These are phyloP conservation scores for Acanthacorydalis orientalis DNA, from an alignment of 2,888 invertebrate genomes.

Conservation along the genomic window DNA sequence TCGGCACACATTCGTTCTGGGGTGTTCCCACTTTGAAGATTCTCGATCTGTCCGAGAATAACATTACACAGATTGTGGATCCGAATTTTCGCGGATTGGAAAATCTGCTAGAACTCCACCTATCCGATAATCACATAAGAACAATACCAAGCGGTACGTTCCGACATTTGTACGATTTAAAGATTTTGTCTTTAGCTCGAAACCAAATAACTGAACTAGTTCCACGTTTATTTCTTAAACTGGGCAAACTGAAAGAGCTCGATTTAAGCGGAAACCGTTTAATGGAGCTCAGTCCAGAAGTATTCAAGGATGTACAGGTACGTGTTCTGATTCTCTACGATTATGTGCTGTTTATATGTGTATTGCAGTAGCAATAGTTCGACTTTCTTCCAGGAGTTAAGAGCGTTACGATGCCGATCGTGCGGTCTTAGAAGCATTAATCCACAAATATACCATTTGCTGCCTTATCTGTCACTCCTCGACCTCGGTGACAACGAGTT, in stretches of 20 bases:
- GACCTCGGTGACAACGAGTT: slow-evolving; percentile 65
- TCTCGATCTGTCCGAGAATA: slow-evolving; percentile 58
- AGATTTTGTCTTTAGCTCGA: slow-evolving; percentile 43
- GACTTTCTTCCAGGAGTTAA: slow-evolving; percentile 42
- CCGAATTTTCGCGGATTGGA: slow-evolving; percentile 64
- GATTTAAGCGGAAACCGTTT: slow-evolving; percentile 63
- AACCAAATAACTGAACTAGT: slow-evolving; percentile 52
- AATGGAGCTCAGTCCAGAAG: slow-evolving; percentile 57
- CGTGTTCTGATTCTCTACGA: slow-evolving; percentile 14
- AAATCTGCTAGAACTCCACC: slow-evolving; percentile 49
- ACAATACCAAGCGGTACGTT: slow-evolving; percentile 62
- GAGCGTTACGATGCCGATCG: slow-evolving; percentile 50
- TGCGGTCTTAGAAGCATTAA: slow-evolving; percentile 60
- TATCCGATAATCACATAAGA: slow-evolving; percentile 58
- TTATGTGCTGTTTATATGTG: background rate
- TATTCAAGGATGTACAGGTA: slow-evolving; percentile 54
- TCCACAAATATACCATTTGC: slow-evolving; percentile 60
- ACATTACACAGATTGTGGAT: slow-evolving; percentile 47
- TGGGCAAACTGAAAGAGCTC: slow-evolving; percentile 50
- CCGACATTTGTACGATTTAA: slow-evolving; percentile 51
- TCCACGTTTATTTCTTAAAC: slow-evolving; percentile 55
- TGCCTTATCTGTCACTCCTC: slow-evolving; percentile 51
- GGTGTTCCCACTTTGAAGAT: slow-evolving; percentile 40
- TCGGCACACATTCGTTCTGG: slow-evolving; percentile 69
- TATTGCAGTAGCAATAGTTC: slow-evolving; percentile 3